Percentiles rank a stretch among this genome's conserved stretches.
phyloP scores from a whole-genome alignment of 2,797 vertebrate species.

The Synanceia verrucosa region DNA sequence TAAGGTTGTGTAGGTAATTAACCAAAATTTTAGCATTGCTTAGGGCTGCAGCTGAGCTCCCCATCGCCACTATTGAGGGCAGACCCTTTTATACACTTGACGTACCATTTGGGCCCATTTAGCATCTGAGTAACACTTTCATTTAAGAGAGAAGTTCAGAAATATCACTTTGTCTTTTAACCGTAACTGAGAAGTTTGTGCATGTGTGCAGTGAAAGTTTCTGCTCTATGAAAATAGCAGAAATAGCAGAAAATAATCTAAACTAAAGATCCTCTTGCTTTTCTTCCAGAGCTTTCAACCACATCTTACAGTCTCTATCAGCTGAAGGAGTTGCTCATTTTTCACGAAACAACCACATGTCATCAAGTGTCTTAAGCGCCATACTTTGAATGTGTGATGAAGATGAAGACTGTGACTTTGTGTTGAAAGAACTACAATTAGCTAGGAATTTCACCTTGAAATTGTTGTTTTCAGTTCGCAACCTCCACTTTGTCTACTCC shows the following conservation, averaged over 20 bases:
- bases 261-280: background rate
- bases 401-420: too few relatives aligned
- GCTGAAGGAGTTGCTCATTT: too few relatives aligned
- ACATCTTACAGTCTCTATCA: too few relatives aligned
- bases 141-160: background rate
- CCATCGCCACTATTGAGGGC: background rate
- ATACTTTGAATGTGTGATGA: too few relatives aligned
- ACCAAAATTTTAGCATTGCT: background rate
- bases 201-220: background rate
- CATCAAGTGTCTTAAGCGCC: too few relatives aligned
- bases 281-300: too few relatives aligned
- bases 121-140: background rate
- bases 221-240: background rate
- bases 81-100: slow-evolving; percentile 8
- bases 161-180: background rate
- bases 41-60: background rate
- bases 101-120: background rate
- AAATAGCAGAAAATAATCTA: background rate
- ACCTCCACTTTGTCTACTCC: too few relatives aligned
- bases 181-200: background rate
- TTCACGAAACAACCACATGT: too few relatives aligned
- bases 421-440: too few relatives aligned
- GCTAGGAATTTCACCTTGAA: too few relatives aligned
- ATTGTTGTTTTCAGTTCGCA: too few relatives aligned
- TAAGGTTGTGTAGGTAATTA: slow-evolving; percentile 5